Evolutionary conservation across 1,140 invertebrate species (phyloP), one percentile per base, ranked within the genome.

Genomic region (Neelides sp.): DNA sequence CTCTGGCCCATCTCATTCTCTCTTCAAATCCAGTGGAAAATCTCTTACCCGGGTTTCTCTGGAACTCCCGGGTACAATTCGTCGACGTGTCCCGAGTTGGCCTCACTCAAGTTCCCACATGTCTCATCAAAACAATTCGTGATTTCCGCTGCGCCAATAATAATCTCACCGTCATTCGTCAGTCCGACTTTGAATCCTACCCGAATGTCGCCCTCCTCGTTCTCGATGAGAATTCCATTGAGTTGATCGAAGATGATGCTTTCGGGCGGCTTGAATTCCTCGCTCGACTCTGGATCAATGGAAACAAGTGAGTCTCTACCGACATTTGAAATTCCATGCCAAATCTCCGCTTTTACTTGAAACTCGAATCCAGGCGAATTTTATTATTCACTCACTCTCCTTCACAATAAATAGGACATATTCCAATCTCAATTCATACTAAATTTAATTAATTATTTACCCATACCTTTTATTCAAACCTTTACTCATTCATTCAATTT

Each of bases 161-260:
- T 63, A 75, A 73, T 54, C 73, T 88, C 36, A 75, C 71, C 42
- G 69, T 74, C 0, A 78, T 94, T 15, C 74, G 77, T 34, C 78
- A 83, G 58, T 84, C 85, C n/a, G 85, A 91, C 61, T 73, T 95
- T 48, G 85, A 89, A 61, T 87, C 85, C 55, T 92, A 91, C 65
- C 87, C 87, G 0, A 67, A 89, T 15, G 65, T 94, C 8, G 80
- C 80, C 52, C 72, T 83, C 23, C 65, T 95, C 22, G 82, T 89
- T 62, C 74, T 94, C 27, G 83, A 83, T 20, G 74, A 81, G 44
- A 93, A 92, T 63, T 70, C 74, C 50, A 74, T 95, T 23, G 68
- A 68, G 34, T 70, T 75, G 2, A 75, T 95, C 4, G 87, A 91
- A 66, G 84, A 92, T 27, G 85, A 90, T 60, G 84, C 88, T 0